These are phyloP conservation scores for Lepisosteus oculatus DNA, from an alignment of 2,113 vertebrate genomes.

Conservation along the genomic window DNA sequence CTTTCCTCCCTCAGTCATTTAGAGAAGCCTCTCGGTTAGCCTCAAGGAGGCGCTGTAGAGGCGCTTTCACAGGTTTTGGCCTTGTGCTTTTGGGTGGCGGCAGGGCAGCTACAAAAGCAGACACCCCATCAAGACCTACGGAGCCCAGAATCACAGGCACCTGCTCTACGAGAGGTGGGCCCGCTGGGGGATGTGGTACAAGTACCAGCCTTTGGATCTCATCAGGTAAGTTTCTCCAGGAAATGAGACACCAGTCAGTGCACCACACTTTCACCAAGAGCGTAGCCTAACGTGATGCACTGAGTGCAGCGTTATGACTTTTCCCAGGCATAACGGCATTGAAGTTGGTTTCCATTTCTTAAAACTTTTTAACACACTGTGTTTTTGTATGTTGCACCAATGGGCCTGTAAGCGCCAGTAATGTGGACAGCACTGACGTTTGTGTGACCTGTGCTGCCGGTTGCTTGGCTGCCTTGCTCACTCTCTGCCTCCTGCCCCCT, in stretches of 20 bases:
- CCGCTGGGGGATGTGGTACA: slow-evolving; percentile 98
- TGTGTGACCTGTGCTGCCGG: too few relatives aligned
- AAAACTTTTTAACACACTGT: too few relatives aligned
- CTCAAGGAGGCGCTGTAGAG: too few relatives aligned
- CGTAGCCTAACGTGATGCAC: too few relatives aligned
- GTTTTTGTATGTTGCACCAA: too few relatives aligned
- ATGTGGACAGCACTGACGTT: too few relatives aligned
- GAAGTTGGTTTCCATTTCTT: too few relatives aligned
- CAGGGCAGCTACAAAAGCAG: slow-evolving; percentile 94
- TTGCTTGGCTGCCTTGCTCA: background rate
- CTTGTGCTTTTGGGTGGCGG: slow-evolving; percentile 1
- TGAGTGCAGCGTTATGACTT: too few relatives aligned
- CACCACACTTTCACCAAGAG: background rate
- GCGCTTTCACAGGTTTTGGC: background rate
- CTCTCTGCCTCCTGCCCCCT: slow-evolving; percentile 1
- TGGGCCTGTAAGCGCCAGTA: too few relatives aligned
- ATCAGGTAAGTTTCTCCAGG: slow-evolving; percentile 76
- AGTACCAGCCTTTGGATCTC: slow-evolving; percentile 94
- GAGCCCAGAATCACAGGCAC: slow-evolving; percentile 93
- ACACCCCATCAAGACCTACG: slow-evolving; percentile 91
- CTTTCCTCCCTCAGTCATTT: too few relatives aligned
- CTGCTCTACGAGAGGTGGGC: slow-evolving; percentile 96
- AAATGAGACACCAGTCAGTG: background rate
- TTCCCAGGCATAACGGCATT: too few relatives aligned
- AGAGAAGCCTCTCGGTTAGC: too few relatives aligned